A percentile compares a stretch with the other conserved stretches of the same genome.
phyloP scores from a whole-genome alignment of 2,113 vertebrate species.

The Pontoporia blainvillei region DNA sequence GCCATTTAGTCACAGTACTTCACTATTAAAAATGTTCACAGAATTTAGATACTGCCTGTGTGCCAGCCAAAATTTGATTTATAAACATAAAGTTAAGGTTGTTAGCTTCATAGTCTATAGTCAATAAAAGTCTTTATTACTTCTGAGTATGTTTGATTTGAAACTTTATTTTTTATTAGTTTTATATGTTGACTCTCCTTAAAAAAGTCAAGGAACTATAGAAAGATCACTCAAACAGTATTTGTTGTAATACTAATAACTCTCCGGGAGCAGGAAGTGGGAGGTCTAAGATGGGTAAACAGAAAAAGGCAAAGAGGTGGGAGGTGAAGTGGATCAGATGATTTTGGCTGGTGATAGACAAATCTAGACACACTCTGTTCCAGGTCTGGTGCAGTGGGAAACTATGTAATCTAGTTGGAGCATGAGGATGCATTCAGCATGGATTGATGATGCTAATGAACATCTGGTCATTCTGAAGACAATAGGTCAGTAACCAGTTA shows the following conservation, averaged over 20 bases:
- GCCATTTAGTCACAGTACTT: slow-evolving; percentile 80
- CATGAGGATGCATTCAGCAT: not conserved
- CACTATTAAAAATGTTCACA: slow-evolving; percentile 79
- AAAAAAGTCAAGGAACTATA: not conserved
- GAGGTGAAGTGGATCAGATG: not conserved
- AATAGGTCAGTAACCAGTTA: not conserved
- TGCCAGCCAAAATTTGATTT: slow-evolving; percentile 80
- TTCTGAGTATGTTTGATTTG: not conserved
- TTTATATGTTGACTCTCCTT: slow-evolving; percentile 42
- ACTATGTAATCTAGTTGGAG: not conserved
- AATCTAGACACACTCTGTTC: not conserved
- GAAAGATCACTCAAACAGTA: slow-evolving; percentile 8
- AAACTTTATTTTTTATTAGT: slow-evolving; percentile 21
- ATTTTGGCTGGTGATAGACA: not conserved
- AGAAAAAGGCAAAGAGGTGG: not conserved
- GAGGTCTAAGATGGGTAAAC: not conserved
- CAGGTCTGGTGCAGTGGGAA: not conserved
- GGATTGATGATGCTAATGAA: not conserved
- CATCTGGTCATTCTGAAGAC: not conserved
- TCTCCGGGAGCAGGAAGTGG: not conserved
- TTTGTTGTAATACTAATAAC: not conserved
- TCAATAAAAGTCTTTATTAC: slow-evolving; percentile 42
- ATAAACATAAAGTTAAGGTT: slow-evolving; percentile 65
- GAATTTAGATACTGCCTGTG: slow-evolving; percentile 81
- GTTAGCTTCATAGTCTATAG: slow-evolving; percentile 54